Evolutionary conservation across 2,113 vertebrate genomes (phyloP).

Genomic region (Pseudopodoces humilis): DNA sequence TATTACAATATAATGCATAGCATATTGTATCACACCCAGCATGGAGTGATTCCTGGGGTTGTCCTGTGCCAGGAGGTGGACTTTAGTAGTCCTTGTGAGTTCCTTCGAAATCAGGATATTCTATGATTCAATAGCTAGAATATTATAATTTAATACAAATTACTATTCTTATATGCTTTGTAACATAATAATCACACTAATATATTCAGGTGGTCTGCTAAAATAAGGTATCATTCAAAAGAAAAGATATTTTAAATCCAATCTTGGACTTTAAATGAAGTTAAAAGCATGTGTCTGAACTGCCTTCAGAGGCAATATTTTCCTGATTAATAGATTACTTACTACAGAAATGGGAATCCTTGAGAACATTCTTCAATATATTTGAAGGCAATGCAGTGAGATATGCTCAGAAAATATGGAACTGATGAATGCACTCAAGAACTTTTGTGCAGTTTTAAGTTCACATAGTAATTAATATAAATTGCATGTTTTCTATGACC

Average conservation of each 20-base stretch:
- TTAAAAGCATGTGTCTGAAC: background rate
- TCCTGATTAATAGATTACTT: background rate
- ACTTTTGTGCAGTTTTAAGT: background rate
- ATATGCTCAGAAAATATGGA: background rate
- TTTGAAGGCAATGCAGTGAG: background rate
- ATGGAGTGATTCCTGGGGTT: background rate
- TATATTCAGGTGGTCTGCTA: background rate
- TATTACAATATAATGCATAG: background rate
- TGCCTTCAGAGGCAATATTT: background rate
- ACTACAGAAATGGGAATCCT: background rate
- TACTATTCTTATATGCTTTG: background rate
- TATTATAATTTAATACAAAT: background rate
- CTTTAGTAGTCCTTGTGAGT: background rate
- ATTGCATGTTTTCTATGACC: background rate
- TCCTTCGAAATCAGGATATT: background rate
- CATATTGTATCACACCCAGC: background rate
- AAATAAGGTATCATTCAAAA: background rate
- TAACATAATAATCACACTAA: background rate
- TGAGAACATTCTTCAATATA: background rate
- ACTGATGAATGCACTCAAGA: background rate
- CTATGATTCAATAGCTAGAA: background rate
- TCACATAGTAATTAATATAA: background rate
- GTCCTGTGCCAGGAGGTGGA: background rate
- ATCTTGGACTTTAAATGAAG: background rate
- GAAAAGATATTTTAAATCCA: background rate